Conservation (phyloP, 1,140 invertebrate species). For the Hylyphantes graminicola region DNA sequence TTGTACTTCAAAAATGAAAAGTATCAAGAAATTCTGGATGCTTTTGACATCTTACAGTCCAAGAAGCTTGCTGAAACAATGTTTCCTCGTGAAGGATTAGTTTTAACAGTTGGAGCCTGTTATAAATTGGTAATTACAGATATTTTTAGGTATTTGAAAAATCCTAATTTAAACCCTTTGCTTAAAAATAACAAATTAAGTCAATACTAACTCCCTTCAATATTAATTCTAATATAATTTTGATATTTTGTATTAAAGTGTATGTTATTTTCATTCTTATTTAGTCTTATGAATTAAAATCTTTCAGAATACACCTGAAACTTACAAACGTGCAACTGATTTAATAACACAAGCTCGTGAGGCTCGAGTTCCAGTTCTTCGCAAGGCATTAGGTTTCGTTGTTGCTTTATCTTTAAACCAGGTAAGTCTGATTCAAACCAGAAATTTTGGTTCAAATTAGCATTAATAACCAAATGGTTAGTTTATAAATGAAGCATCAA, state of each 20-base stretch:
- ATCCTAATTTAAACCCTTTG: slow-evolving; percentile 18
- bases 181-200: background rate
- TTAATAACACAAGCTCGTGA: slow-evolving; percentile 73
- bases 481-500: too few relatives aligned
- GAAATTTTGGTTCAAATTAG: background rate
- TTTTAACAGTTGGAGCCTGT: slow-evolving; percentile 77
- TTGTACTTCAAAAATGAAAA: slow-evolving; percentile 77
- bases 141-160: slow-evolving; percentile 1
- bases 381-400: slow-evolving; percentile 74
- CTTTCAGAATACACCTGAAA: slow-evolving; percentile 77
- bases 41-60: slow-evolving; percentile 74
- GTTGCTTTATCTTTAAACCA: slow-evolving; percentile 77
- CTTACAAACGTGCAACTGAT: slow-evolving; percentile 75
- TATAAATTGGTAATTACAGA: slow-evolving; percentile 78
- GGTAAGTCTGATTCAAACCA: slow-evolving; percentile 52
- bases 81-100: slow-evolving; percentile 76
- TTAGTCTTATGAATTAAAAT: slow-evolving; percentile 8
- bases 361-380: slow-evolving; percentile 71
- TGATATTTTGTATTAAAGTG: background rate
- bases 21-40: slow-evolving; percentile 77
- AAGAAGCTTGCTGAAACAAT: slow-evolving; percentile 72
- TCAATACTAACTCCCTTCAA: too few relatives aligned
- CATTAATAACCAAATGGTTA: too few relatives aligned
- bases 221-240: background rate
- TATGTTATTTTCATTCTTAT: background rate